Base-by-base conservation (phyloP, 2,113 vertebrate species). In the Enhydra lutris region DNA sequence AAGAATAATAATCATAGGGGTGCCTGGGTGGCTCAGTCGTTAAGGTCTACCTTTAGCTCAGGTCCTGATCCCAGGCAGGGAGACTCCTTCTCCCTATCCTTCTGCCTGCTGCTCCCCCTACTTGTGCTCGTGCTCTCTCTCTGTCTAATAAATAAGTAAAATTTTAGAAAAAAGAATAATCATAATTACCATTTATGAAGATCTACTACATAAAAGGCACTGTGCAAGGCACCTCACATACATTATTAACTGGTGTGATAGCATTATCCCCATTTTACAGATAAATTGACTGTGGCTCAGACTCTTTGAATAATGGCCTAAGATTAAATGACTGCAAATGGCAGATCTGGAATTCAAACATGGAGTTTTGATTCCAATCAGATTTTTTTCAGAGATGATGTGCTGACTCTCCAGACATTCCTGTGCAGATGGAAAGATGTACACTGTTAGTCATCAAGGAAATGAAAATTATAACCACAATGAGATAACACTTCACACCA, bases 391-490 rank as follows among this genome's bases (percentile, higher is more conserved):
- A 82, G 80, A 79, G 83, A 71, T 47, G 18, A 93, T 57, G 39
- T 65, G 24, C 17, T 84, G 31, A 88, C 9, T 74, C 65, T 69
- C 31, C 73, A 86, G 79, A 24, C 57, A 65, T 80, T 89, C 61
- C 23, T 15, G 2, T 42, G 34, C 52, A 73, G 39, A 55, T 80
- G 52, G 59, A 91, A 93, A 65, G 52, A 87, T 91, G 31, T 90
- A 88, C 47, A 79, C 18, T 26, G 71, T 92, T 52, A 94, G 50
- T 92, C 59, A 55, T 94, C 31, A 87, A 93, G 34, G 29, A 96
- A 93, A 92, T 31, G 24, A 92, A 89, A 80, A 95, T 95, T 36
- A 78, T 81, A 96, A 74, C 23, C n/a, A 34, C 12, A 95, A 59
- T 42, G 34, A 93, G 63, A 74, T 78, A 67, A 88, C 23, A 1